Percentiles rank a stretch among this genome's conserved stretches.
phyloP scores from a whole-genome alignment of 92 coral and sea anemone genomes.

The Epizoanthus ramosus region DNA sequence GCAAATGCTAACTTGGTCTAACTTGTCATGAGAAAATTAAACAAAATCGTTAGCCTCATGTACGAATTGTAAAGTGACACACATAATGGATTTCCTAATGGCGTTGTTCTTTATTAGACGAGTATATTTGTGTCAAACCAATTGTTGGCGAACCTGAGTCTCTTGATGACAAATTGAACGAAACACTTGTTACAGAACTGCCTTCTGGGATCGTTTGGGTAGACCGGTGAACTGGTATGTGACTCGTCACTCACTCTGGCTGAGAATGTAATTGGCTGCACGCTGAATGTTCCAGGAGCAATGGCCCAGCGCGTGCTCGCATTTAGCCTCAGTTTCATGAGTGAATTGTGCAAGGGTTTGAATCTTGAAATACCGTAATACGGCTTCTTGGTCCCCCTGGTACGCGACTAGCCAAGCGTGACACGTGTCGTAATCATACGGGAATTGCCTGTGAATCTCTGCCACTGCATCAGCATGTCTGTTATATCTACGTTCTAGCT shows the following conservation, averaged over 20 bases:
- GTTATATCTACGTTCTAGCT: slow-evolving; percentile 13
- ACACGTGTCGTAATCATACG: slow-evolving; percentile 20
- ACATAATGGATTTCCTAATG: no score
- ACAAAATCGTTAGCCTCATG: no score
- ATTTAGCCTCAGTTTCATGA: not conserved
- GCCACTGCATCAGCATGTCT: slow-evolving; percentile 22
- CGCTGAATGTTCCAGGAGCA: slow-evolving; percentile 14
- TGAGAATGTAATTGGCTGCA: slow-evolving; percentile 18
- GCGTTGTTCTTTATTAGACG: no score
- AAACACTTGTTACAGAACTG: no score
- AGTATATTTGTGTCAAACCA: no score
- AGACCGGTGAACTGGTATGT: not conserved
- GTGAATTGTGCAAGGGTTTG: not conserved
- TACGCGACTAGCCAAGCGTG: slow-evolving; percentile 29
- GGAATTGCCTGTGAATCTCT: slow-evolving; percentile 11
- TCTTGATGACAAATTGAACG: no score
- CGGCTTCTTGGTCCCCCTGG: slow-evolving; percentile 25
- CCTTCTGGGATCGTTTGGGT: not conserved
- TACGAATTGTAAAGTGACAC: no score
- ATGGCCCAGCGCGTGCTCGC: slow-evolving; percentile 14
- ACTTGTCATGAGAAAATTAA: no score
- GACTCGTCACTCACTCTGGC: not conserved
- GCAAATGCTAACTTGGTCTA: not conserved
- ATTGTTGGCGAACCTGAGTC: no score
- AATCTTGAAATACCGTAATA: slow-evolving; percentile 30